Evolutionary conservation across 2,797 vertebrate genomes (phyloP).

Genomic region (Spinibarbus caldwelli): DNA sequence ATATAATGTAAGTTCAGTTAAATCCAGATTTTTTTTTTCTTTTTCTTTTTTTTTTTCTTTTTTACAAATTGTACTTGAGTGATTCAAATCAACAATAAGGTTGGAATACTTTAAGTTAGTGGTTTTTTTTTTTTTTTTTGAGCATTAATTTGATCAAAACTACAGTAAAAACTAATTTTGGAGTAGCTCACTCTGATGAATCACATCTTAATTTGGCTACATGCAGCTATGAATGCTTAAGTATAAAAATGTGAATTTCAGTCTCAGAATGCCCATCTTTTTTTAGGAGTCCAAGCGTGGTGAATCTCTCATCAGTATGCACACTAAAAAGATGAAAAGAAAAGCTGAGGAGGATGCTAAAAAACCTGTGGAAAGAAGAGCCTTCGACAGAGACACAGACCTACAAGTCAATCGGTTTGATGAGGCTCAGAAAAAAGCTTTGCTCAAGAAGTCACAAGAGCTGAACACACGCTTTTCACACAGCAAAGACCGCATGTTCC

Average conservation of each 20-base stretch:
- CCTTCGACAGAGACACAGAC: conserved; percentile 94
- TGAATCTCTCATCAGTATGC: conserved; percentile 91
- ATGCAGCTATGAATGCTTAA: not conserved
- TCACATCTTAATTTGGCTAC: not conserved
- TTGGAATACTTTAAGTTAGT: not conserved
- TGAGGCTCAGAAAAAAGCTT: conserved; percentile 91
- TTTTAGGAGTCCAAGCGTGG: conserved; percentile 88
- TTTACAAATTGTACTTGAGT: too few species aligned
- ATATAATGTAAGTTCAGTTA: conserved; percentile 87
- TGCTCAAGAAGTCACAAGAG: conserved; percentile 94
- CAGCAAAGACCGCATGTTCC: conserved; percentile 94
- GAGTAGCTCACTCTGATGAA: not conserved
- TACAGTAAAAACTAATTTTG: not conserved
- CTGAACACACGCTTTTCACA: conserved; percentile 95
- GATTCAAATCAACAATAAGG: too few species aligned
- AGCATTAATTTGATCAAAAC: not conserved
- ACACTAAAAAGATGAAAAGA: conserved; percentile 90
- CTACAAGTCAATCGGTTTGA: conserved; percentile 94
- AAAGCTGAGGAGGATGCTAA: conserved; percentile 80
- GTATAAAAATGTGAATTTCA: not conserved
- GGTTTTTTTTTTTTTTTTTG: not conserved
- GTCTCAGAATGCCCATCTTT: not conserved
- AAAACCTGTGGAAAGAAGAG: conserved; percentile 84
- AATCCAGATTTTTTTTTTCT: too few species aligned
- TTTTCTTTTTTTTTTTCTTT: too few species aligned